These are phyloP conservation scores for Harpagus bidentatus DNA, from an alignment of 2,113 vertebrate genomes.

Conservation along the genomic window DNA sequence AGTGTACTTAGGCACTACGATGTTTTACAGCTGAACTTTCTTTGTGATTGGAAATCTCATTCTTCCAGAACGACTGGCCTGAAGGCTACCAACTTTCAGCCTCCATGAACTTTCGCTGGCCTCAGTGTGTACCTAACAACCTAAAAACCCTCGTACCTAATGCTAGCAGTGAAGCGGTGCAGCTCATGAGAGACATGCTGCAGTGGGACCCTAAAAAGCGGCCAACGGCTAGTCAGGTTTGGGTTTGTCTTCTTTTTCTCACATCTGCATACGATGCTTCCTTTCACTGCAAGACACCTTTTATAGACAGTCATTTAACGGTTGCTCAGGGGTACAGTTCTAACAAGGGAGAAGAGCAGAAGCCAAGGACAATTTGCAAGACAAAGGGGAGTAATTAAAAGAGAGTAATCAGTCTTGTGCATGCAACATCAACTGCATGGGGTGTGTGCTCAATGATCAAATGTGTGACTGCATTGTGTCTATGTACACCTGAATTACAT, in stretches of 20 bases:
- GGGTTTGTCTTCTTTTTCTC: neutral
- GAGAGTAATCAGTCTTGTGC: neutral
- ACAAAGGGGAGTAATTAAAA: neutral
- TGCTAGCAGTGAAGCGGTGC: constrained; percentile 78
- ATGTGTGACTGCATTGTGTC: neutral
- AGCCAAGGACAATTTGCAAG: neutral
- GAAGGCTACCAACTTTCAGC: constrained; percentile 82
- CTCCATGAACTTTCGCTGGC: constrained; percentile 82
- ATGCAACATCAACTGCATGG: neutral
- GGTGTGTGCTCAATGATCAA: neutral
- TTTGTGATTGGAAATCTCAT: neutral
- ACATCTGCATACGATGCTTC: neutral
- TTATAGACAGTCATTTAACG: neutral
- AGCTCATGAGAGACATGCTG: constrained; percentile 83
- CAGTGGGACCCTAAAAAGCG: constrained; percentile 85
- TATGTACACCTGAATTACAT: neutral
- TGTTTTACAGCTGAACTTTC: neutral
- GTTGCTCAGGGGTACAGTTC: neutral
- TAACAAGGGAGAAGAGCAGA: neutral
- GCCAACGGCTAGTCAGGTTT: constrained; percentile 81
- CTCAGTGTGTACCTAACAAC: constrained; percentile 80
- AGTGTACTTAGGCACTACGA: neutral
- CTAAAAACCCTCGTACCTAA: constrained; percentile 81
- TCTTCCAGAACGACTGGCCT: constrained; percentile 80
- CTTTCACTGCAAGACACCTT: neutral